Conservation (phyloP, 2,113 vertebrate species). For the Pseudopipra pipra region DNA sequence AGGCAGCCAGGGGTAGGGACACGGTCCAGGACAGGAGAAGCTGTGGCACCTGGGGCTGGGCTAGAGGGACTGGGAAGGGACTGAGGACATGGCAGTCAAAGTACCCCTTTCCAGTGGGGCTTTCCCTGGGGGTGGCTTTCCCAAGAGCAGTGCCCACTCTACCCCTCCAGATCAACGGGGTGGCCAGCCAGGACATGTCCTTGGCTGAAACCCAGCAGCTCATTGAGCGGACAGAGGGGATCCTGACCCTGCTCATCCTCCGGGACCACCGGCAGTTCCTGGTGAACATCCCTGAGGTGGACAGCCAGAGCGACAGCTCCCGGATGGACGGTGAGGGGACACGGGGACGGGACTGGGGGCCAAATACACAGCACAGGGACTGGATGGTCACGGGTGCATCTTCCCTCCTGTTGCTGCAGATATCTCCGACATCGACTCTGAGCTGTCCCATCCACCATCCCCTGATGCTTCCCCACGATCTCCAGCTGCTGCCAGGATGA, state of each 20-base stretch:
- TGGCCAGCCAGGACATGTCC: slow-evolving; percentile 90
- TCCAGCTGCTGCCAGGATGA: slow-evolving; percentile 35
- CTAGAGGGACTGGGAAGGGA: background rate
- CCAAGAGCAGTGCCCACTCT: background rate
- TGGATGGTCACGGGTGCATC: background rate
- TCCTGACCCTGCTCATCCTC: slow-evolving; percentile 86
- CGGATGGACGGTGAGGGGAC: slow-evolving; percentile 82
- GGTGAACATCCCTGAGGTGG: slow-evolving; percentile 85
- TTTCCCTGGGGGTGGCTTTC: background rate
- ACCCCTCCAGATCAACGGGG: slow-evolving; percentile 87
- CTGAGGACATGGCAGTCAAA: background rate
- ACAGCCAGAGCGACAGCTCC: slow-evolving; percentile 88
- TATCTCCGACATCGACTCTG: slow-evolving; percentile 86
- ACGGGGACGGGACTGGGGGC: accelerated
- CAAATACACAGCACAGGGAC: background rate
- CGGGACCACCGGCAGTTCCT: slow-evolving; percentile 87
- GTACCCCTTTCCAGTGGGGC: accelerated
- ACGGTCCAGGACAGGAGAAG: background rate
- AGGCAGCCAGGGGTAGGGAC: background rate
- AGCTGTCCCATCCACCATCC: slow-evolving; percentile 54
- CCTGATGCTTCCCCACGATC: slow-evolving; percentile 31
- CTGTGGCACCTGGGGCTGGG: background rate
- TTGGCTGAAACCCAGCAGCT: slow-evolving; percentile 89
- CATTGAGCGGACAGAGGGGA: slow-evolving; percentile 88
- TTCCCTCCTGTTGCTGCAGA: slow-evolving; percentile 68